These are phyloP conservation scores for Gadus chalcogrammus DNA, from an alignment of 2,113 vertebrate genomes.

Conservation along the genomic window DNA sequence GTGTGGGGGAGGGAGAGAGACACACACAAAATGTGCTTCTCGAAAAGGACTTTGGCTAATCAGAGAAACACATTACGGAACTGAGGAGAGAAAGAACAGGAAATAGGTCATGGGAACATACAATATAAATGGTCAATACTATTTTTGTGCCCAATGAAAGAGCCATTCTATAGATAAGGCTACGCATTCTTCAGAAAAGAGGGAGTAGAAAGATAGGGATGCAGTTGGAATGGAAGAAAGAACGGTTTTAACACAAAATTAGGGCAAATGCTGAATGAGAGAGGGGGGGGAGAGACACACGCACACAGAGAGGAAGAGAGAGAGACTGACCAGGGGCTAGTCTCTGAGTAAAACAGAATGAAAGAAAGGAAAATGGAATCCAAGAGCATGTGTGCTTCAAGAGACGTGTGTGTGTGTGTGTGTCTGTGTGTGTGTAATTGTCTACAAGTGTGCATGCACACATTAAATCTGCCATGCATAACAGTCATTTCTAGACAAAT, in stretches of 20 bases:
- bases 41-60: too few relatives aligned
- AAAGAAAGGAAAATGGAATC: neutral
- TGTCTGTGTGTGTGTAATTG: conserved; percentile 11
- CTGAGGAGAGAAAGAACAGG: neutral
- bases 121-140: neutral
- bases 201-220: neutral
- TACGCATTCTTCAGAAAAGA: neutral
- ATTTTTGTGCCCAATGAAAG: neutral
- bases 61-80: neutral
- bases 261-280: neutral
- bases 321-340: too few relatives aligned
- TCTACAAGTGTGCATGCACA: neutral
- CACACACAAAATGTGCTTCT: neutral
- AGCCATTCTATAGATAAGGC: neutral
- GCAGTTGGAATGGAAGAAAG: neutral
- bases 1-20: conserved; percentile 12
- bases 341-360: neutral
- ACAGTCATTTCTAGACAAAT: conserved; percentile 14
- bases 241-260: neutral
- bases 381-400: neutral
- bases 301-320: too few relatives aligned
- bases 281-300: too few relatives aligned
- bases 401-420: neutral
- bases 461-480: neutral
- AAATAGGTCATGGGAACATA: neutral